These are phyloP conservation scores for Drosophila neocordata DNA, from an alignment of 1,140 invertebrate genomes.

Conservation along the genomic window DNA sequence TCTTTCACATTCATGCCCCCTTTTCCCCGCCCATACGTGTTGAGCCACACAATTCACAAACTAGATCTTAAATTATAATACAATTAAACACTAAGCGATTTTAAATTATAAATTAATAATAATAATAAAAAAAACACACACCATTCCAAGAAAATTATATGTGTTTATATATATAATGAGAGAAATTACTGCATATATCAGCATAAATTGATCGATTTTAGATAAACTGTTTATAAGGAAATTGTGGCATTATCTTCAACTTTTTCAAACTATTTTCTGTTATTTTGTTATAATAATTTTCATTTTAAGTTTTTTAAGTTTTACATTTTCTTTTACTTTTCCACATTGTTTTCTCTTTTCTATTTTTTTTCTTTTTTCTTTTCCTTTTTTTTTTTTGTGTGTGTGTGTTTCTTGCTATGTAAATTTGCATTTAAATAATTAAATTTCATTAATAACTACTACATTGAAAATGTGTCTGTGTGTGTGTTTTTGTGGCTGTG, in stretches of 20 bases:
- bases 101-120: not conserved
- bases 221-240: not conserved
- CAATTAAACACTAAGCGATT: not conserved
- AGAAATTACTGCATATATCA: not conserved
- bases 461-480: conserved; percentile 48
- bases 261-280: not conserved
- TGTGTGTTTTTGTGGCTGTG: conserved; percentile 22
- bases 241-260: not conserved
- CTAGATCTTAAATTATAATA: conserved; percentile 16
- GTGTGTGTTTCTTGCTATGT: conserved; percentile 51
- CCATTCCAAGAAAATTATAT: not conserved
- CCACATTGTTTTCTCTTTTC: conserved; percentile 21
- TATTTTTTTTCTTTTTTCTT: conserved; percentile 31
- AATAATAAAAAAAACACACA: not conserved
- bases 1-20: conserved; percentile 42
- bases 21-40: not conserved
- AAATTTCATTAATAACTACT: conserved; percentile 64
- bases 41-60: not conserved
- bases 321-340: not conserved
- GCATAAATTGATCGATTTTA: not conserved
- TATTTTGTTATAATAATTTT: not conserved
- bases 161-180: not conserved
- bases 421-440: conserved; percentile 62
- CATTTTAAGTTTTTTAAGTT: not conserved
- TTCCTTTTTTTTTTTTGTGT: conserved; percentile 22